Evolutionary conservation across 2,797 vertebrate species (phyloP), one percentile per base, ranked within the genome.

Genomic region (Xenentodon cancila): DNA sequence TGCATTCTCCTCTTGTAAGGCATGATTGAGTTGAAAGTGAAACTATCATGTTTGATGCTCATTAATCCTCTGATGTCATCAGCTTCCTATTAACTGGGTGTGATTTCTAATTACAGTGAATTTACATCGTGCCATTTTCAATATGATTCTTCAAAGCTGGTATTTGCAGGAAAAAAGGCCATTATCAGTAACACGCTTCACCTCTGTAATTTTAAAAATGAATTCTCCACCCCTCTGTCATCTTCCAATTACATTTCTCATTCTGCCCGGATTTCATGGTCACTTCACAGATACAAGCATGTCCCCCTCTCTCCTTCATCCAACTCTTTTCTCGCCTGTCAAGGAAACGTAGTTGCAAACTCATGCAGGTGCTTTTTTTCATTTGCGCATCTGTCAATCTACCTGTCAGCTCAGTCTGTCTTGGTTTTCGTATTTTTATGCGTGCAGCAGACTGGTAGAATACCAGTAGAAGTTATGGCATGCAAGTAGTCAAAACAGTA

Each of bases 231-330:
- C 79, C 77, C 66, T 54, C 77, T 75, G 62, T 85, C 76, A 30
- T 87, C 84, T 72, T 84, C 74, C 79, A 86, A 84, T 89, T 89
- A 87, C 73, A 82, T 78, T 88, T 91, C 84, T 89, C 86, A 89
- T 88, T 92, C 73, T 81, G 81, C 65, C 66, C 61, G 68, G 84
- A 88, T 92, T 92, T 91, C 88, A 90, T 77, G 84, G 83, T 88
- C 85, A 82, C 71, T 68, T 85, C 85, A 86, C 47, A 75, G 87
- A 84, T 65, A 32, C 67, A 64, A 46, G 17, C 69, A 46, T 62
- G 80, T 86, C 79, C 87, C n/a, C 80, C 77, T 77, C 69, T 83
- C 72, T 77, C 67, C 72, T 85, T 84, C 46, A 7, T 75, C 71
- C 73, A 53, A 37, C 59, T 60, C 53, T 46, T 74, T 60, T 75